Evolutionary conservation across 1,140 invertebrate species (phyloP).

Genomic region (Vanessa atalanta): DNA sequence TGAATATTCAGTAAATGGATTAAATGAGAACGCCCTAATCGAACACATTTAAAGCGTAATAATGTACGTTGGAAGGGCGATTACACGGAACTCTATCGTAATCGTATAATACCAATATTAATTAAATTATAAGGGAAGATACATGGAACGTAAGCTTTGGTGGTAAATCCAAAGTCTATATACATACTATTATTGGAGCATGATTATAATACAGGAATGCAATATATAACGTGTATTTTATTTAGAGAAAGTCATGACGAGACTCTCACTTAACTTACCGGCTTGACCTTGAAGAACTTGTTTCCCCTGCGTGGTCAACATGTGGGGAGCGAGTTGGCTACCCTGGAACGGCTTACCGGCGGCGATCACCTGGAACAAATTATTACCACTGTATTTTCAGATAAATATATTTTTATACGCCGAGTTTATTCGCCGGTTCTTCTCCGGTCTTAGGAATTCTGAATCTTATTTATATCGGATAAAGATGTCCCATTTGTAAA

Average conservation of each 20-base stretch:
- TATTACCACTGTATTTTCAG: no score
- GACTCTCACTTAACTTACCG: conserved; percentile 60
- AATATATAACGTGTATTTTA: not conserved
- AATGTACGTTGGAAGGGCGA: not conserved
- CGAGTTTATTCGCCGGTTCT: no score
- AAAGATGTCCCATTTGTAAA: no score
- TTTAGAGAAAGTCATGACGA: conserved; percentile 8
- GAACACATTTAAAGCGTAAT: no score
- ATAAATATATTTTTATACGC: no score
- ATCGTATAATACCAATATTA: no score
- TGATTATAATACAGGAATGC: conserved; percentile 1
- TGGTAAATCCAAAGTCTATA: not conserved
- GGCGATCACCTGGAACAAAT: conserved; percentile 84
- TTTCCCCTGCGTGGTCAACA: conserved; percentile 88
- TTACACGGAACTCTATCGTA: not conserved
- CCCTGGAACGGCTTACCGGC: conserved; percentile 91
- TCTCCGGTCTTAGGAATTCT: no score
- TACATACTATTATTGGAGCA: not conserved
- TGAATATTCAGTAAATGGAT: no score
- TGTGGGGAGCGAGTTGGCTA: conserved; percentile 88
- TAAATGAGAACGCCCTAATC: no score
- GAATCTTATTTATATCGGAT: no score
- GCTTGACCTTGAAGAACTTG: conserved; percentile 84
- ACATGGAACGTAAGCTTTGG: not conserved
- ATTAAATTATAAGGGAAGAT: no score